A percentile compares a stretch with the other conserved stretches of the same genome.
Evolutionary conservation across 2,113 vertebrate species (phyloP).

Genomic region (Coptodon rendalli): DNA sequence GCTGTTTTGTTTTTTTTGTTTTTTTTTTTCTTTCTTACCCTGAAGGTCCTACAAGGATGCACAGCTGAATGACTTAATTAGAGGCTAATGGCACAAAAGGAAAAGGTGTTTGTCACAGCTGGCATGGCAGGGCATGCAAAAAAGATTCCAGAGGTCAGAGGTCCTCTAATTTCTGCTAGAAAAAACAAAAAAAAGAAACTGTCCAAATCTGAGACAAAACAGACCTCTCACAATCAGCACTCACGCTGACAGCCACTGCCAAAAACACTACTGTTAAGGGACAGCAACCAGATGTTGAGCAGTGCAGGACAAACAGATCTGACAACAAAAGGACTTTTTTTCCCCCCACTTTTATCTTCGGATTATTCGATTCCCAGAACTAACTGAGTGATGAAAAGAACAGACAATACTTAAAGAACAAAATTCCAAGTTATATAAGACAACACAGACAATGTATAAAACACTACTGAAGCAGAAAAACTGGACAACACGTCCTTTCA

Average conservation of each 20-base stretch:
- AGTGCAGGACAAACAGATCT: background rate
- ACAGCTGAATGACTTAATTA: constrained; percentile 30
- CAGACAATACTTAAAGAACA: background rate
- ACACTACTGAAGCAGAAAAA: background rate
- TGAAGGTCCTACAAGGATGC: constrained; percentile 25
- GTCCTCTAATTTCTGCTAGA: constrained; percentile 45
- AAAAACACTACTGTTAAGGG: constrained; percentile 18
- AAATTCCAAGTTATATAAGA: background rate
- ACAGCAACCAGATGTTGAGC: constrained; percentile 42
- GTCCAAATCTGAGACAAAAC: constrained; percentile 27
- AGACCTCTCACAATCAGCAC: background rate
- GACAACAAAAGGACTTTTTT: background rate
- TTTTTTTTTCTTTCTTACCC: background rate
- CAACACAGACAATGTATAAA: background rate
- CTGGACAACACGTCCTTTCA: background rate
- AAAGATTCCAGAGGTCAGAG: constrained; percentile 50
- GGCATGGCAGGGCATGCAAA: constrained; percentile 50
- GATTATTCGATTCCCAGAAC: constrained; percentile 41
- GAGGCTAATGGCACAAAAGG: constrained; percentile 54
- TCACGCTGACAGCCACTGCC: background rate
- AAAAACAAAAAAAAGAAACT: background rate
- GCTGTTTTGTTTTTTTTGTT: background rate
- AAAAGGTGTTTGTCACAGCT: constrained; percentile 48
- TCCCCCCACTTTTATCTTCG: background rate
- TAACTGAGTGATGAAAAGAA: background rate